Base-by-base conservation (phyloP, 2,888 invertebrate genomes). In the Melangyna quadrimaculata region DNA sequence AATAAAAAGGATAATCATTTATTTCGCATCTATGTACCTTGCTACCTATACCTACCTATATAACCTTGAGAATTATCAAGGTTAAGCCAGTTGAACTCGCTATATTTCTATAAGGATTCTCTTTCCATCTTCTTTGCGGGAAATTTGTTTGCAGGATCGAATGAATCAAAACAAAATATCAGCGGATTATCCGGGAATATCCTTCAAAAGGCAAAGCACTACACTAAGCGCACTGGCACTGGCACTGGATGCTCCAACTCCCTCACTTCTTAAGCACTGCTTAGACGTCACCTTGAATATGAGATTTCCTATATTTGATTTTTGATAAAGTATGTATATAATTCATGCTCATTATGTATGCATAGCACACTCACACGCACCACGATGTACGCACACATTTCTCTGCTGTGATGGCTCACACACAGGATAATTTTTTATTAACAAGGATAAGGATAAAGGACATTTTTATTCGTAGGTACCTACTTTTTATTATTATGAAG, bases 41-140 rank as follows among this genome's bases (percentile, higher is more conserved):
- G n/a, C 14, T 51, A 51, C 51, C 24, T 32, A 29, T 17, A 19
- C n/a, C n/a, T n/a, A n/a, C n/a, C n/a, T n/a, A 17, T 6, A 67
- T 73, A 73, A 82, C 82, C 82, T 82, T 82, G 67, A 63, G 43
- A n/a, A 67, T 72, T 78, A 59, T 72, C 72, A 82, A 67, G 43
- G 37, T 55, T 37, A 48, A 59, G 37, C 37, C 43, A 48, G 48
- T 40, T 63, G 48, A 48, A 51, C 51, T 70, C 32, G 12, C 43
- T 29, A 10, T 14, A n/a, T 4, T 27, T 3, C 17, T 48, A 35
- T 69, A 59, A 72, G 53, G 29, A 59, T 51, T 77, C 37, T 8
- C 59, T 22, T 35, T 48, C 65, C 14, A 35, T 35, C 10, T 24
- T 0, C 12, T 43, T 43, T 55, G 22, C n/a, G n/a, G n/a, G n/a